Conservation (phyloP, 2,888 invertebrate genomes). For the Eulithis prunata region DNA sequence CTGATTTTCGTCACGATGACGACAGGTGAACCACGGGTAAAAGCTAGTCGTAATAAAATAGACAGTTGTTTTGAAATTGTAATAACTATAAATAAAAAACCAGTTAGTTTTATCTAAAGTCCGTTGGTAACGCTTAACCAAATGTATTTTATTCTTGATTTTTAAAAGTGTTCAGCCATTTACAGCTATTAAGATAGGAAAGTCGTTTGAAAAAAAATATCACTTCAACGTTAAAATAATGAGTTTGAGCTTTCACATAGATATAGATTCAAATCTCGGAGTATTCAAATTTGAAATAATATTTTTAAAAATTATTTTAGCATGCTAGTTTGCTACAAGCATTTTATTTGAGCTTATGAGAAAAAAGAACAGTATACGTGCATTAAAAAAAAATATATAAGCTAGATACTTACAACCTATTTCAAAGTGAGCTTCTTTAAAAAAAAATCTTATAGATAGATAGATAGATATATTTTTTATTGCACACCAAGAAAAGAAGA, state of each 20-base stretch:
- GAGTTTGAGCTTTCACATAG: constrained; percentile 16
- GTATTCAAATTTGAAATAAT: not conserved
- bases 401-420: too few relatives aligned
- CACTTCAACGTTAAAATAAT: constrained; percentile 12
- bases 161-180: constrained; percentile 26
- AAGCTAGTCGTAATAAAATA: not conserved
- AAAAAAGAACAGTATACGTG: too few relatives aligned
- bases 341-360: too few relatives aligned
- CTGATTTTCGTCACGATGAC: too few relatives aligned
- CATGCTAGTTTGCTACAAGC: too few relatives aligned
- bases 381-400: too few relatives aligned
- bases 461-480: too few relatives aligned
- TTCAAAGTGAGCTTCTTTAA: too few relatives aligned
- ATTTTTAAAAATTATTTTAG: not conserved
- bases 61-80: constrained; percentile 2
- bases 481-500: too few relatives aligned
- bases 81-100: constrained; percentile 14
- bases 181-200: constrained; percentile 22
- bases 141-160: constrained; percentile 9
- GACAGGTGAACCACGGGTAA: too few relatives aligned
- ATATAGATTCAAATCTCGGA: constrained; percentile 23
- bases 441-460: too few relatives aligned
- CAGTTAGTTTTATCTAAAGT: constrained; percentile 13
- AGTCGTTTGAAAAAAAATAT: constrained; percentile 13
- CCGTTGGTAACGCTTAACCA: constrained; percentile 1